Conservation (phyloP, 2,888 invertebrate species). For the Thysanoteuthis rhombus region DNA sequence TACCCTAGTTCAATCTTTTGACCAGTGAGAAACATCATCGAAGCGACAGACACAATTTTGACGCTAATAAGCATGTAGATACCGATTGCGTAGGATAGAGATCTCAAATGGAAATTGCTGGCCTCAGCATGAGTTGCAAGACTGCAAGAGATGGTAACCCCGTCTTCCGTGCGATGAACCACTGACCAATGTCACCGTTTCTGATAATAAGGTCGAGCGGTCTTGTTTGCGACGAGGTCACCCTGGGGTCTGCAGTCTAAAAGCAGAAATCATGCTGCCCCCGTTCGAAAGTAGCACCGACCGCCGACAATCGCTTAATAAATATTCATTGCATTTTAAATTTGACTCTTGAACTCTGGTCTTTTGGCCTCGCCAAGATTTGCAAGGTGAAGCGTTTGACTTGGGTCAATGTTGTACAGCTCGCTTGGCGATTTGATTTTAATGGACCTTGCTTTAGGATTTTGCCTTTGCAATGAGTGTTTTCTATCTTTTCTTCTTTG, state of each 20-base stretch:
- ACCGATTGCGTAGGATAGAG: background rate
- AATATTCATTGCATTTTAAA: background rate
- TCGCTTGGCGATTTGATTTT: background rate
- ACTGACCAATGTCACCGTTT: background rate
- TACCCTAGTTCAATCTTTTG: background rate
- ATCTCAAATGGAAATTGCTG: background rate
- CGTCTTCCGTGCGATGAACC: background rate
- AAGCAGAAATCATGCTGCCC: background rate
- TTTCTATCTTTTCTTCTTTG: background rate
- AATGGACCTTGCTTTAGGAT: background rate
- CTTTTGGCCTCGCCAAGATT: background rate
- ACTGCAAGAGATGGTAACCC: background rate
- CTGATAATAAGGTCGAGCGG: background rate
- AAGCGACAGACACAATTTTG: background rate
- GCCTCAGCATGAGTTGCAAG: background rate
- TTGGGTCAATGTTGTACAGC: background rate
- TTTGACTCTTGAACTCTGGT: background rate
- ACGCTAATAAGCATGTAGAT: background rate
- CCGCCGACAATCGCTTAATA: background rate
- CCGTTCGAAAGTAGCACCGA: background rate
- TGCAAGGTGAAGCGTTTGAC: background rate
- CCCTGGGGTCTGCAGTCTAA: background rate
- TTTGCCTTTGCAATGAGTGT: too few relatives aligned
- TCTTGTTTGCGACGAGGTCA: constrained; percentile 12
- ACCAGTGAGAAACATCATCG: background rate